Evolutionary conservation across 2,888 invertebrate genomes (phyloP).

Genomic region (Phengaris arion): DNA sequence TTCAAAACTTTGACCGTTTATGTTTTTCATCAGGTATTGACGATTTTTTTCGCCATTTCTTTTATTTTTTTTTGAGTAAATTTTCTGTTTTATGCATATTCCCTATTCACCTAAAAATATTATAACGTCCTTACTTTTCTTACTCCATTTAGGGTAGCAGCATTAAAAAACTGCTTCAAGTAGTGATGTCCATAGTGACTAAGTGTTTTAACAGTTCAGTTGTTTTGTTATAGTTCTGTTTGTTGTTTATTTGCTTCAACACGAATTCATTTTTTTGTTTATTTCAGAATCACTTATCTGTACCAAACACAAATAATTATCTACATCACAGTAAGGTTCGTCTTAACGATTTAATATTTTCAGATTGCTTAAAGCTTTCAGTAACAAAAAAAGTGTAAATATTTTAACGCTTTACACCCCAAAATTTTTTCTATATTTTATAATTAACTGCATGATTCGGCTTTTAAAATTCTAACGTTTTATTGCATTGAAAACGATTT

Average conservation of each 20-base stretch:
- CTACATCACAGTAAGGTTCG: slow-evolving; percentile 89
- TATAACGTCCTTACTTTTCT: neutral
- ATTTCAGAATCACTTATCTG: slow-evolving; percentile 93
- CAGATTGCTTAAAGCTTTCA: slow-evolving; percentile 64
- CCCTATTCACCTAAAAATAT: no score
- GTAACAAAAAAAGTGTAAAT: slow-evolving; percentile 41
- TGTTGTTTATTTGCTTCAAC: slow-evolving; percentile 79
- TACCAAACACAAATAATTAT: slow-evolving; percentile 91
- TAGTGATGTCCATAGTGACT: neutral
- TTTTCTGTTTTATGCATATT: no score
- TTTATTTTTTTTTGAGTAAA: no score
- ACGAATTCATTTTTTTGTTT: slow-evolving; percentile 79
- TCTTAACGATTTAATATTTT: slow-evolving; percentile 67
- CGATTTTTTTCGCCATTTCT: no score
- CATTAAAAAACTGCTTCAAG: neutral
- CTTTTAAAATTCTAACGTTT: slow-evolving; percentile 12
- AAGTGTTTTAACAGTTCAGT: slow-evolving; percentile 50
- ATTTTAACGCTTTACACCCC: slow-evolving; percentile 3
- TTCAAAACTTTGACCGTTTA: no score
- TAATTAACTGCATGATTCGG: slow-evolving; percentile 22
- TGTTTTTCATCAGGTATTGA: no score
- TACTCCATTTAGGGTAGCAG: neutral
- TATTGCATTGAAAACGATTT: neutral
- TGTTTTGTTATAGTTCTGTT: slow-evolving; percentile 64
- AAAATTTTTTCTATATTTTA: slow-evolving; percentile 21